Evolutionary conservation across 2,113 vertebrate species (phyloP).

Genomic region (Lasiurus cinereus): DNA sequence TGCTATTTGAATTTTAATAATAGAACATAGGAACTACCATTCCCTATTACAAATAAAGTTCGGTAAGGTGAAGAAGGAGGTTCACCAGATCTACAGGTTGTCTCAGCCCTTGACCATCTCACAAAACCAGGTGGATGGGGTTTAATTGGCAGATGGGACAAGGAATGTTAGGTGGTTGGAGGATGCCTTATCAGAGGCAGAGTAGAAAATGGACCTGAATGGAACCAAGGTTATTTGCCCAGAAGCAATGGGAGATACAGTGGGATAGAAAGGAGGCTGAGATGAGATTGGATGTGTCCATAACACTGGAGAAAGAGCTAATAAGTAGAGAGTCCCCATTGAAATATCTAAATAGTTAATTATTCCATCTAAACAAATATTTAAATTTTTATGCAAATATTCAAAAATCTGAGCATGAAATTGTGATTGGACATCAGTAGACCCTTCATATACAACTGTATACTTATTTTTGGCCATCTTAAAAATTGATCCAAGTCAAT

Average conservation of each 20-base stretch:
- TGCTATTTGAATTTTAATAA: background rate
- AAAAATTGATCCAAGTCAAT: constrained; percentile 64
- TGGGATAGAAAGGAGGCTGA: background rate
- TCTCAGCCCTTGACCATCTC: background rate
- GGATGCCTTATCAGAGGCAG: background rate
- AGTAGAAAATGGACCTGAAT: background rate
- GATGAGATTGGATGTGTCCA: background rate
- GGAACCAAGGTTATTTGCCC: background rate
- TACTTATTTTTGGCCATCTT: background rate
- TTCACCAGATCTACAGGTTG: background rate
- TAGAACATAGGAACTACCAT: background rate
- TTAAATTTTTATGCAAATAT: constrained; percentile 9
- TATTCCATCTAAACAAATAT: background rate
- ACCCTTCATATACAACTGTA: constrained; percentile 14
- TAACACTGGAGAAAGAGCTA: background rate
- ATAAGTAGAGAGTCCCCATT: background rate
- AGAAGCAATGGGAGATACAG: background rate
- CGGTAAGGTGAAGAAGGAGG: background rate
- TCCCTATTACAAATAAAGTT: background rate
- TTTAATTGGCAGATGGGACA: background rate
- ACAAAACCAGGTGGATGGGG: background rate
- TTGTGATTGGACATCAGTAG: background rate
- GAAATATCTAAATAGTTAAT: constrained; percentile 28
- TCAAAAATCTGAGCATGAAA: constrained; percentile 26
- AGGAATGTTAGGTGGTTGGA: background rate